Conservation (phyloP, 2,888 invertebrate genomes). For the Lumbricus terrestris region DNA sequence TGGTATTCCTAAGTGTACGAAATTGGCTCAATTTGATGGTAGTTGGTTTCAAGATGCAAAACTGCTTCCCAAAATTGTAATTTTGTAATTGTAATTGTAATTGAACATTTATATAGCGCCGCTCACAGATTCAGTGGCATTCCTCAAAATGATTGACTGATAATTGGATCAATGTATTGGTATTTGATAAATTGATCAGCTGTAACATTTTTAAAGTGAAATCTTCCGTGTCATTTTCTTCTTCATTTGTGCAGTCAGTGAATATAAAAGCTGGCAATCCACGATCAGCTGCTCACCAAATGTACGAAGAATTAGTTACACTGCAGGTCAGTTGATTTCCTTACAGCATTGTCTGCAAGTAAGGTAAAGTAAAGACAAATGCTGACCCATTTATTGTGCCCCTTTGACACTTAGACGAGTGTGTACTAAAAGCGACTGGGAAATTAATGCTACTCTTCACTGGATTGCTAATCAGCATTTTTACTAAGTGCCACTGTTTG, state of each 20-base stretch:
- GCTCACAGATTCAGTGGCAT: no score
- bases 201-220: neutral
- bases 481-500: no score
- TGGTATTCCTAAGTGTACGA: no score
- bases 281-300: slow-evolving; percentile 9
- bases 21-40: no score
- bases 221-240: neutral
- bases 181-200: no score
- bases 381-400: neutral
- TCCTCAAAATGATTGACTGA: no score
- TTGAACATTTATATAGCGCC: no score
- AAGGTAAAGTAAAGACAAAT: neutral
- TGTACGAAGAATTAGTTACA: slow-evolving; percentile 21
- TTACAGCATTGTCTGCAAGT: neutral
- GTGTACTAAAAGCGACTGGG: neutral
- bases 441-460: no score
- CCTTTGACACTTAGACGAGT: neutral
- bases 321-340: slow-evolving; percentile 15
- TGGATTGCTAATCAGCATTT: no score
- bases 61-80: no score
- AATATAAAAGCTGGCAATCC: slow-evolving; percentile 15
- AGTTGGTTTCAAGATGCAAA: no score
- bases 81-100: no score
- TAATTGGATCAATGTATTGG: neutral
- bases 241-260: neutral